Conservation (phyloP, 2,797 vertebrate species). For the Artibeus lituratus region DNA sequence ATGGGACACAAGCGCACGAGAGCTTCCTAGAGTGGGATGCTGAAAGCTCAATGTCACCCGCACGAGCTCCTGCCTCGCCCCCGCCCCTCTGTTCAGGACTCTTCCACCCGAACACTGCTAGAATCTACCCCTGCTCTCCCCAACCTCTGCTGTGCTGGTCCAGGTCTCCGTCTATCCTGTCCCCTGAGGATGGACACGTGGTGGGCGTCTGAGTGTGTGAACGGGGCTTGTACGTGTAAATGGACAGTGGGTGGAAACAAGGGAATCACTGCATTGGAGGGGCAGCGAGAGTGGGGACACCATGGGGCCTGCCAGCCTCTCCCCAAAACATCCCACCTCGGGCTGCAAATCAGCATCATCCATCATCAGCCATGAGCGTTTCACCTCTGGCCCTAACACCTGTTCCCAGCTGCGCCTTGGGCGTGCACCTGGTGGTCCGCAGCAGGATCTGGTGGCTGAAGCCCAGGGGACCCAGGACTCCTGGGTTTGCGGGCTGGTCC, state of each 20-base stretch:
- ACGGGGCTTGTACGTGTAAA: not conserved
- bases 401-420: constrained; percentile 82
- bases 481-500: not conserved
- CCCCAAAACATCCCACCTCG: constrained; percentile 78
- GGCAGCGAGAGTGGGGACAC: not conserved
- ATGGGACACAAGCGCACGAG: not conserved
- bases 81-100: not conserved
- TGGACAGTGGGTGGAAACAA: rapidly evolving
- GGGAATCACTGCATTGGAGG: rapidly evolving
- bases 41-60: not conserved
- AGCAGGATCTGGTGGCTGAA: not conserved
- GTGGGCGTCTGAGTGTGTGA: not conserved
- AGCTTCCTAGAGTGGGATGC: not conserved
- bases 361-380: constrained; percentile 81
- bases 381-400: constrained; percentile 92
- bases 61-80: not conserved
- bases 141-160: not conserved
- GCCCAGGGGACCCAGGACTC: not conserved
- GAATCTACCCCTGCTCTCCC: not conserved
- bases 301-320: not conserved
- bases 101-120: not conserved
- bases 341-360: constrained; percentile 88
- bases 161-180: not conserved
- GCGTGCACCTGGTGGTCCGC: not conserved
- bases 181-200: rapidly evolving